Evolutionary conservation across 2,113 vertebrate genomes (phyloP), one percentile per base, ranked within the genome.

Genomic region (Tetraodon nigroviridis): DNA sequence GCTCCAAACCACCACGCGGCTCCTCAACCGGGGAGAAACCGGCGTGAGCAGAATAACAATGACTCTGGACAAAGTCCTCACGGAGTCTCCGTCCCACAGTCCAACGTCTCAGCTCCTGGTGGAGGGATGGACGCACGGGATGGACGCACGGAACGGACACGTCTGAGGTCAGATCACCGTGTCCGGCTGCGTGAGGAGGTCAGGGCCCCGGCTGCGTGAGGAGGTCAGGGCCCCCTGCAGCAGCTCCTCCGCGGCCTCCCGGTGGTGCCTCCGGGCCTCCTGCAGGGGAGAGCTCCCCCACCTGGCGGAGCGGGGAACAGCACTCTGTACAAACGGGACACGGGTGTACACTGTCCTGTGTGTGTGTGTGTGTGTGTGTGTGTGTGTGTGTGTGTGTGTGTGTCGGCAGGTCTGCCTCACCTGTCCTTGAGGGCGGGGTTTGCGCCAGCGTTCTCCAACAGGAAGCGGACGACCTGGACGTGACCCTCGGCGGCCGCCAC

Each of bases 231-330:
- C 17, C 19, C 75, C 69, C 55, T 67, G 80, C 32, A 88, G 83
- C 51, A 86, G 67, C 52, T 71, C 71, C n/a, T 75, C 59, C 3
- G 73, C 80, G 42, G 75, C 71, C 5, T 65, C 74, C 22, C 58
- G 70, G 73, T 72, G 78, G 61, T 71, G 78, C 52, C 84, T 77
- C 37, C 61, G 41, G 37, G 88, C 86, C 58, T 88, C 84, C 44
- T 87, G 81, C 60, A 88, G 69, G 21, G 86, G 62, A 29, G 79
- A 84, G 61, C 84, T 85, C 46, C 86, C 88, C 86, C 88, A 89
- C 46, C 88, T 89, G 77, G 61, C 51, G 40, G 58, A 53, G 6
- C 64, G 42, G 56, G 55, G 6, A 69, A 47, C 61, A 40, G 52
- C 61, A 53, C 64, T 54, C n/a, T 13, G 4, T 2, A 17, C 44